These are phyloP conservation scores for Drosophila kepulauana DNA, from an alignment of 1,140 invertebrate genomes.

Conservation along the genomic window DNA sequence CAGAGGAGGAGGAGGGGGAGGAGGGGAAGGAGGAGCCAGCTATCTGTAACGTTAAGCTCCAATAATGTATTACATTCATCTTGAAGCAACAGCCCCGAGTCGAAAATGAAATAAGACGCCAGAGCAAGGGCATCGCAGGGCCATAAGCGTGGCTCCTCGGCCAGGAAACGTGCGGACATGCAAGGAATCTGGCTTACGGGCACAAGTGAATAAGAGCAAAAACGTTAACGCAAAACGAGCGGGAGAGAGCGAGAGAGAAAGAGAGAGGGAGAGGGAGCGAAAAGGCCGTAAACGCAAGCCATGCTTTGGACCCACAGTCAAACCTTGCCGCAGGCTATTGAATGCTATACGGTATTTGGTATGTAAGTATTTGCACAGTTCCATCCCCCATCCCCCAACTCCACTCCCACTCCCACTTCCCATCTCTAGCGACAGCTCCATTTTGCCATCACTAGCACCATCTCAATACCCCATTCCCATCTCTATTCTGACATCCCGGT, in stretches of 20 bases:
- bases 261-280: not conserved
- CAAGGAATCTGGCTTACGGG: slow-evolving; percentile 65
- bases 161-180: slow-evolving; percentile 77
- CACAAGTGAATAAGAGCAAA: slow-evolving; percentile 14
- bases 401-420: not conserved
- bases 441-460: not conserved
- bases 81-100: slow-evolving; percentile 2
- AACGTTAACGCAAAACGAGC: slow-evolving; percentile 1
- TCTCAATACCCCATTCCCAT: slow-evolving; percentile 5
- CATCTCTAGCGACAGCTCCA: slow-evolving; percentile 5
- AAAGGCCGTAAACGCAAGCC: slow-evolving; percentile 8
- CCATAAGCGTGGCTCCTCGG: slow-evolving; percentile 58
- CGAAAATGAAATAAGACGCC: slow-evolving; percentile 43
- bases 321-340: slow-evolving; percentile 59
- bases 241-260: not conserved
- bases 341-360: slow-evolving; percentile 69
- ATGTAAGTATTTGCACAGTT: slow-evolving; percentile 42
- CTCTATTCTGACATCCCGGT: slow-evolving; percentile 1
- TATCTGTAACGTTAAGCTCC: slow-evolving; percentile 25
- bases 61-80: slow-evolving; percentile 51
- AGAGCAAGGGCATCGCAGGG: slow-evolving; percentile 23
- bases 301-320: slow-evolving; percentile 5
- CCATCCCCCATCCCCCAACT: slow-evolving; percentile 1
- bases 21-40: not conserved
- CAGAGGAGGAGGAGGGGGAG: not conserved